A percentile compares a stretch with the other conserved stretches of the same genome.
Conservation (phyloP, 2,888 invertebrate genomes). For the Liodrosophila aerea region DNA sequence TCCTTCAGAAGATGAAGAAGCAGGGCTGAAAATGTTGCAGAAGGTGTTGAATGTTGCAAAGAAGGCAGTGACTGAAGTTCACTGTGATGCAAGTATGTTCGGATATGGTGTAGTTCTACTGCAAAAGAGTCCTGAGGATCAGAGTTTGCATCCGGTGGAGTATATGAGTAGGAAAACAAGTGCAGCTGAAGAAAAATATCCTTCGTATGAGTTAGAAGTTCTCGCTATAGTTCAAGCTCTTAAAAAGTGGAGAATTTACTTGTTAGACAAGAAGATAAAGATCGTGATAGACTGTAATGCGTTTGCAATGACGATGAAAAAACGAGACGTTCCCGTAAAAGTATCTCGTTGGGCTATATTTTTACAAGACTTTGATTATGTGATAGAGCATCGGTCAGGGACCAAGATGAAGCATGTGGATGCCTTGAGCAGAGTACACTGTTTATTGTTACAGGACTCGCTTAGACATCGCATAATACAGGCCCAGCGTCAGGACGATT, state of each 20-base stretch:
- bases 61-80: background rate
- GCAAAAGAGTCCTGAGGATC: background rate
- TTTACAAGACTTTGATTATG: background rate
- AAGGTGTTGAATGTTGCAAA: background rate
- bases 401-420: conserved; percentile 1
- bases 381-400: background rate
- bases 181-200: conserved; percentile 6
- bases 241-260: too few relatives aligned
- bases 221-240: background rate
- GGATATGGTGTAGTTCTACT: conserved; percentile 4
- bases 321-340: background rate
- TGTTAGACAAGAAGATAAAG: conserved; percentile 1
- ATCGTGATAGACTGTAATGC: conserved; percentile 2
- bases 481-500: background rate
- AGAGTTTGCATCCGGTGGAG: background rate
- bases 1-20: background rate
- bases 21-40: background rate
- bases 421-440: background rate
- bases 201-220: conserved; percentile 1
- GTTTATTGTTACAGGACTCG: background rate
- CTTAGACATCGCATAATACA: background rate
- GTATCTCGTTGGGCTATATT: background rate
- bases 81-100: background rate
- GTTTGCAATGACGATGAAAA: conserved; percentile 2
- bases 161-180: conserved; percentile 10